Evolutionary conservation across 1,140 invertebrate genomes (phyloP).

Genomic region (Drosophila funebris): DNA sequence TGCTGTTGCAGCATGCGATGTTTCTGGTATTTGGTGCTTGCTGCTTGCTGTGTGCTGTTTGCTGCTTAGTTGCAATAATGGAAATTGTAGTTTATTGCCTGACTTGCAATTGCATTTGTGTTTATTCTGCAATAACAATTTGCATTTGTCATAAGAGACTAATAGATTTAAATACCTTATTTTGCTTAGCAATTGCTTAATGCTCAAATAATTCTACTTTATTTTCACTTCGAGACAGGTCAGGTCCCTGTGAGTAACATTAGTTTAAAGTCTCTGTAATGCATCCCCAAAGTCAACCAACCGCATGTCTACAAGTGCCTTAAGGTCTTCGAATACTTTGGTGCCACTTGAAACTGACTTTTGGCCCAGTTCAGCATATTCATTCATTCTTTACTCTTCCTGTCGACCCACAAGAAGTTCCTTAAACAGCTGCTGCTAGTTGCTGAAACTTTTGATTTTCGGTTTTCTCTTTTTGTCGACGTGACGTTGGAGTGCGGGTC

Average conservation of each 20-base stretch:
- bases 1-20: slow-evolving; percentile 19
- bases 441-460: slow-evolving; percentile 70
- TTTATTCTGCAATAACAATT: slow-evolving; percentile 15
- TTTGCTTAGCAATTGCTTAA: not conserved
- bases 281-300: slow-evolving; percentile 40
- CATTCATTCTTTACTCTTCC: not conserved
- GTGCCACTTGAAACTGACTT: slow-evolving; percentile 24
- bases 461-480: slow-evolving; percentile 21
- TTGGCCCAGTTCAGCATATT: slow-evolving; percentile 6
- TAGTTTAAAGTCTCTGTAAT: slow-evolving; percentile 25
- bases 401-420: slow-evolving; percentile 39
- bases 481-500: slow-evolving; percentile 16
- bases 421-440: slow-evolving; percentile 49
- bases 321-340: slow-evolving; percentile 24
- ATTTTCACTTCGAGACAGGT: not conserved
- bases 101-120: slow-evolving; percentile 54
- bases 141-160: slow-evolving; percentile 17
- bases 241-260: not conserved
- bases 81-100: slow-evolving; percentile 75
- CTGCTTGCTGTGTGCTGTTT: slow-evolving; percentile 23
- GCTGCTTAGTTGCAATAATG: slow-evolving; percentile 68
- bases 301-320: slow-evolving; percentile 23
- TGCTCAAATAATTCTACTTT: not conserved
- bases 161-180: not conserved
- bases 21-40: slow-evolving; percentile 18